Conservation (phyloP, 2,888 invertebrate species). For the Standfussiana lucernea region DNA sequence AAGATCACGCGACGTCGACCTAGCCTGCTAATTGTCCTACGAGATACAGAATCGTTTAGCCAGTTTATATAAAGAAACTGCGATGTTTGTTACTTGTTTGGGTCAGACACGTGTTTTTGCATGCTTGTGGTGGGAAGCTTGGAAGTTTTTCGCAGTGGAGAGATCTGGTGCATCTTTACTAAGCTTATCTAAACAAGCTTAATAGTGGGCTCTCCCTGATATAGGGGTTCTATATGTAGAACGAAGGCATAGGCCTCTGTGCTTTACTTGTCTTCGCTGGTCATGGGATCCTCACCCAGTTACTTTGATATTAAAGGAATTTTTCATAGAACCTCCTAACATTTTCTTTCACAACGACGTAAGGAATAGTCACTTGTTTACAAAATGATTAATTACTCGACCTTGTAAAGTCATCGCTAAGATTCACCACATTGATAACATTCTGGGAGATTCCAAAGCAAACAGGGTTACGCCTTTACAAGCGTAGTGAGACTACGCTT, state of each 20-base stretch:
- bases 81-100: constrained; percentile 18
- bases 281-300: no score
- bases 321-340: neutral
- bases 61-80: constrained; percentile 47
- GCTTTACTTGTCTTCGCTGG: no score
- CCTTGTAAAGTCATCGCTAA: constrained; percentile 29
- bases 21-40: constrained; percentile 77
- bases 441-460: constrained; percentile 37
- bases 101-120: constrained; percentile 27
- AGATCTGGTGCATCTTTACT: neutral
- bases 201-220: neutral
- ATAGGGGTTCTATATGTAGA: neutral
- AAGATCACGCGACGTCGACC: constrained; percentile 78
- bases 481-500: neutral
- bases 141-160: neutral
- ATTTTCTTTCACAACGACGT: neutral
- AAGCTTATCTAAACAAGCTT: neutral
- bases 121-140: constrained; percentile 7
- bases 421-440: constrained; percentile 20
- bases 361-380: constrained; percentile 23
- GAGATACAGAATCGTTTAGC: constrained; percentile 61
- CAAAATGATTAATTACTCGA: constrained; percentile 30
- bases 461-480: no score
- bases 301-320: neutral
- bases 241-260: no score